phyloP scores from a whole-genome alignment of 2,797 vertebrate genomes.

The Microctenopoma steveboyesi region DNA sequence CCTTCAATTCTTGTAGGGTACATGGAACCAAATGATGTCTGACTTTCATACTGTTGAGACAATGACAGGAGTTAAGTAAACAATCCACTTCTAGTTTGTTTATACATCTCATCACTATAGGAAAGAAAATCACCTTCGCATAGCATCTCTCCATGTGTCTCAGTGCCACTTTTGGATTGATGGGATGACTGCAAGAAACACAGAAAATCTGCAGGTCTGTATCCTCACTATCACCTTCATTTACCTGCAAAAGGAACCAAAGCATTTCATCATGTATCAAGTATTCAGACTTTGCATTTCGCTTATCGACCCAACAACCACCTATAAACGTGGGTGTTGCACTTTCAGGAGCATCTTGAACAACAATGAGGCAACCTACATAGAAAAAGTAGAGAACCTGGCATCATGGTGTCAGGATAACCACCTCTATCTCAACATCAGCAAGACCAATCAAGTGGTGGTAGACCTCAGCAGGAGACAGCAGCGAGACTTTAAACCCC shows the following conservation, averaged over 20 bases:
- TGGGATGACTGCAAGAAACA: conserved; percentile 93
- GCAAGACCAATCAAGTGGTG: too few species aligned
- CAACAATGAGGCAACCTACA: too few species aligned
- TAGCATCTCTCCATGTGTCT: conserved; percentile 97
- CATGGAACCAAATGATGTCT: conserved; percentile 95
- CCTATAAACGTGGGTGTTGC: too few species aligned
- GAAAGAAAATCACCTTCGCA: conserved; percentile 85
- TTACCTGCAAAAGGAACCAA: conserved; percentile 82
- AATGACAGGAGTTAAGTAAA: not conserved
- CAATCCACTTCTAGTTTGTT: not conserved
- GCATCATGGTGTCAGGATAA: too few species aligned
- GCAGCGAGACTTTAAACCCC: too few species aligned
- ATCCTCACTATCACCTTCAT: conserved; percentile 92
- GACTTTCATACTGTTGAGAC: conserved; percentile 90
- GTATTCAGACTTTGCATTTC: too few species aligned
- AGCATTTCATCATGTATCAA: not conserved
- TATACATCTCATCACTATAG: not conserved
- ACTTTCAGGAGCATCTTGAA: too few species aligned
- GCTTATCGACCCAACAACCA: too few species aligned
- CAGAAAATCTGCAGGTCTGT: conserved; percentile 96
- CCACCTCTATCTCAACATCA: too few species aligned
- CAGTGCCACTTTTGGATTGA: conserved; percentile 94
- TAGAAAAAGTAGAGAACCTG: too few species aligned
- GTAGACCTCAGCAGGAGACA: too few species aligned
- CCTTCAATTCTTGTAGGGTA: conserved; percentile 95